A percentile compares a stretch with the other conserved stretches of the same genome.
Evolutionary conservation across 2,888 invertebrate species (phyloP).

Genomic region (Drosophila nigricruria): DNA sequence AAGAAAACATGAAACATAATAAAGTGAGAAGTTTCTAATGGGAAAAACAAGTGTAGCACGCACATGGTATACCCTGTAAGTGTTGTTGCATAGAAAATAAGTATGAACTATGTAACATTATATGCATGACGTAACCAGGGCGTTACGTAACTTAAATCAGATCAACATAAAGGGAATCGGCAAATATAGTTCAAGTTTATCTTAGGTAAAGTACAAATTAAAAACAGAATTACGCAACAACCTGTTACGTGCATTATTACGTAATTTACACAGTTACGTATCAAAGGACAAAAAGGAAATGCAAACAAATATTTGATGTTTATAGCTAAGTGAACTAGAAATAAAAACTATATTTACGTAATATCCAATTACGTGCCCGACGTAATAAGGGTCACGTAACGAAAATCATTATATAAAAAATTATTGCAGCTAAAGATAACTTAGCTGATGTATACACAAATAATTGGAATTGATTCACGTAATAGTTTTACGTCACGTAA

Average conservation of each 20-base stretch:
- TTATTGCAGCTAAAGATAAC: background rate
- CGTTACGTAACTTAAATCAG: background rate
- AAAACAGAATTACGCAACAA: no score
- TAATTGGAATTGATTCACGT: background rate
- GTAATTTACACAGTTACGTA: no score
- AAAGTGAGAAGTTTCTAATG: constrained; percentile 31
- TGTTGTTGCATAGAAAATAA: background rate
- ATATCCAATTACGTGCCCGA: background rate
- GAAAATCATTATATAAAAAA: background rate
- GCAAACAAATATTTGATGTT: background rate
- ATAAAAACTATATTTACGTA: background rate
- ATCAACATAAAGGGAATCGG: no score
- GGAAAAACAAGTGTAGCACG: background rate
- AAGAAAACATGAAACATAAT: constrained; percentile 55
- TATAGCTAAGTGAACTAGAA: background rate
- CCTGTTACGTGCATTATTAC: no score
- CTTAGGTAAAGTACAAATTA: no score
- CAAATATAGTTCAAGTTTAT: no score
- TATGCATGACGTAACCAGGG: background rate
- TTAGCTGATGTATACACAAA: no score
- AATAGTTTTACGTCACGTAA: background rate
- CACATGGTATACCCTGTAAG: constrained; percentile 29
- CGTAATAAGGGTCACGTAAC: background rate
- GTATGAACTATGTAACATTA: background rate
- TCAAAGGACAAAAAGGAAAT: background rate